A percentile compares a stretch with the other conserved stretches of the same genome.
phyloP scores from a whole-genome alignment of 2,797 vertebrate genomes.

The Novumbra hubbsi region DNA sequence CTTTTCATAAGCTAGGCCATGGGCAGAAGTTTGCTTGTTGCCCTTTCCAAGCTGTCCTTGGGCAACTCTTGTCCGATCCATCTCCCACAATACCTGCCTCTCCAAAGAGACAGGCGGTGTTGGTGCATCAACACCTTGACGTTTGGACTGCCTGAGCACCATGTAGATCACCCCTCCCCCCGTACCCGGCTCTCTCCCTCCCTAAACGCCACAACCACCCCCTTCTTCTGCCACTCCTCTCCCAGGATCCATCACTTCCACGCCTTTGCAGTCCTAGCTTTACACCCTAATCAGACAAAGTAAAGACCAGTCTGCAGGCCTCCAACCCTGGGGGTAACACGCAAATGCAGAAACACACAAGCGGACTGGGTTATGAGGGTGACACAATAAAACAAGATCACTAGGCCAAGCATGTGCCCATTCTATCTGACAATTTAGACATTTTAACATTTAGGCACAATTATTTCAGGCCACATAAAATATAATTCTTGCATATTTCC shows the following conservation, averaged over 20 bases:
- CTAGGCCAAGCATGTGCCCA: constrained; percentile 12
- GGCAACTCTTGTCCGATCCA: not conserved
- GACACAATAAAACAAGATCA: constrained; percentile 28
- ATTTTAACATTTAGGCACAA: constrained; percentile 14
- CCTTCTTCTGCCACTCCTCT: not conserved
- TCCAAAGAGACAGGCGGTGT: not conserved
- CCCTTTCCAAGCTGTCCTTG: not conserved
- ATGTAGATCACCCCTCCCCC: too few species aligned
- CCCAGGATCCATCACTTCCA: constrained; percentile 19
- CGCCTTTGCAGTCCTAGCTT: constrained; percentile 21
- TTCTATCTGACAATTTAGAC: constrained; percentile 26
- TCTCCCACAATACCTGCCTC: not conserved
- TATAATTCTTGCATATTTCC: constrained; percentile 37
- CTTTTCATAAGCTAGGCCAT: not conserved
- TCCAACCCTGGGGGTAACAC: constrained; percentile 43
- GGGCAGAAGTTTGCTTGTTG: not conserved
- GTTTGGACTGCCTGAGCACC: constrained; percentile 5
- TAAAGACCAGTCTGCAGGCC: constrained; percentile 35
- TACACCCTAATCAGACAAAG: constrained; percentile 38
- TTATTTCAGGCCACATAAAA: constrained; percentile 34
- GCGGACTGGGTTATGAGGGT: constrained; percentile 29
- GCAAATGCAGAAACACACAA: constrained; percentile 48
- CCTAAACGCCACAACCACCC: not conserved
- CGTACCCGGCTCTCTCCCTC: not conserved
- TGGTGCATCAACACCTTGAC: not conserved